Base-by-base conservation (phyloP, 1,140 invertebrate genomes). In the Orchestia grillus region DNA sequence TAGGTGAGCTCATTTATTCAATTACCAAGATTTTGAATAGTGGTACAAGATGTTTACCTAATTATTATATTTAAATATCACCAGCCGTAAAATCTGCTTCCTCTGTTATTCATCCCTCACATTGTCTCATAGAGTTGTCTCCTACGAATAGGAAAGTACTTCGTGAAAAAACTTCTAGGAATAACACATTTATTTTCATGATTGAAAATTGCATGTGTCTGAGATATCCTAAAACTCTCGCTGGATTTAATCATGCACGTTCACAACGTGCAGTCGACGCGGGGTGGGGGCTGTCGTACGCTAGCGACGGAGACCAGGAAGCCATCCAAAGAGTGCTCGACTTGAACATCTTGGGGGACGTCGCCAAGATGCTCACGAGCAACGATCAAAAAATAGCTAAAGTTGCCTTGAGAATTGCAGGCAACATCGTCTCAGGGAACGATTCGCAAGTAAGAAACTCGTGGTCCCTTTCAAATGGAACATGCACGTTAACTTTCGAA, bases 391-490 rank as follows among this genome's bases (percentile, higher is more conserved):
- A 97, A 97, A 97, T 99, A 36, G 98, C 99, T 98, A 99, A 99
- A 6, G 99, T 99, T 42, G 99, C 99, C 0, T 98, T 99, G 42
- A 98, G 99, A 97, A 99, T 99, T 36, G 99, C 99, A 28, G 99
- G 99, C 43, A 99, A 99, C 97, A 99, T 99, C 97, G 99, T 99
- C 0, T 99, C 99, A 23, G 99, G 99, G 44, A 99, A 99, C 0
- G 99, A 99, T 97, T 99, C 99, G 96, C 99, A 99, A 97, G 96
- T 97, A 88, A 96, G 92, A 57, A n/a, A 6, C 40, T 42, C 23
- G 88, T 40, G 16, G 40, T 1, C 77, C 41, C 77, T 19, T 6
- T 19, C n/a, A n/a, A n/a, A n/a, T n/a, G n/a, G n/a, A n/a, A n/a
- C n/a, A n/a, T n/a, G n/a, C n/a, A n/a, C n/a, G n/a, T n/a, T n/a